phyloP scores from a whole-genome alignment of 2,797 vertebrate genomes.

The Rhinophrynus dorsalis region DNA sequence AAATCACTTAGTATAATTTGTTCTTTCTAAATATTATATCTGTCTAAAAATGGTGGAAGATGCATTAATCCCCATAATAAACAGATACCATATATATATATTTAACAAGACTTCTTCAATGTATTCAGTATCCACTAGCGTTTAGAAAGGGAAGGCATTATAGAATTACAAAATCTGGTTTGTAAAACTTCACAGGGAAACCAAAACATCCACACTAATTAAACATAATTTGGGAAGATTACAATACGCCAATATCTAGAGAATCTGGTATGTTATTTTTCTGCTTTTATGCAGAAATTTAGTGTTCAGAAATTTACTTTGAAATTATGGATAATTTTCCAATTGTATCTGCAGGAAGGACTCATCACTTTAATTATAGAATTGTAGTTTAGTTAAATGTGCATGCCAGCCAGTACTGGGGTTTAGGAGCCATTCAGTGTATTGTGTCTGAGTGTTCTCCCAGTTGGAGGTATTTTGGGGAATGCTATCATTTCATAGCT shows the following conservation, averaged over 20 bases:
- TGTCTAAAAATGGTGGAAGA: too few species aligned
- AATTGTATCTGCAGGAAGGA: slow-evolving; percentile 46
- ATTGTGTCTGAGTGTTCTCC: slow-evolving; percentile 31
- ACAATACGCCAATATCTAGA: slow-evolving; percentile 51
- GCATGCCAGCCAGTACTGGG: neutral
- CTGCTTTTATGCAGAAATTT: slow-evolving; percentile 41
- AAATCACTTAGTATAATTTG: too few species aligned
- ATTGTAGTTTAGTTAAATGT: slow-evolving; percentile 4
- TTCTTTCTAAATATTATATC: too few species aligned
- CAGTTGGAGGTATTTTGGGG: slow-evolving; percentile 36
- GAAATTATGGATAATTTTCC: slow-evolving; percentile 52
- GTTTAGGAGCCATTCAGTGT: slow-evolving; percentile 2
- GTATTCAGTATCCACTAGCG: too few species aligned
- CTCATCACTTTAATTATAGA: slow-evolving; percentile 57
- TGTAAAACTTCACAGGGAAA: slow-evolving; percentile 30
- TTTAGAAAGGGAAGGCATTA: too few species aligned
- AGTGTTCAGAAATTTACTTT: slow-evolving; percentile 48
- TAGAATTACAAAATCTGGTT: slow-evolving; percentile 27
- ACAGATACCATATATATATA: too few species aligned
- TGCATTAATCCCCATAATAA: too few species aligned
- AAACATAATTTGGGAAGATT: slow-evolving; percentile 65
- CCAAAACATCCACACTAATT: slow-evolving; percentile 57
- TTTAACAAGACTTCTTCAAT: too few species aligned
- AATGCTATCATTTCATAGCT: slow-evolving; percentile 40
- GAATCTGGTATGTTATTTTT: slow-evolving; percentile 50